A percentile compares a stretch with the other conserved stretches of the same genome.
Conservation (phyloP, 2,888 invertebrate species). For the Drosophila anceps region DNA sequence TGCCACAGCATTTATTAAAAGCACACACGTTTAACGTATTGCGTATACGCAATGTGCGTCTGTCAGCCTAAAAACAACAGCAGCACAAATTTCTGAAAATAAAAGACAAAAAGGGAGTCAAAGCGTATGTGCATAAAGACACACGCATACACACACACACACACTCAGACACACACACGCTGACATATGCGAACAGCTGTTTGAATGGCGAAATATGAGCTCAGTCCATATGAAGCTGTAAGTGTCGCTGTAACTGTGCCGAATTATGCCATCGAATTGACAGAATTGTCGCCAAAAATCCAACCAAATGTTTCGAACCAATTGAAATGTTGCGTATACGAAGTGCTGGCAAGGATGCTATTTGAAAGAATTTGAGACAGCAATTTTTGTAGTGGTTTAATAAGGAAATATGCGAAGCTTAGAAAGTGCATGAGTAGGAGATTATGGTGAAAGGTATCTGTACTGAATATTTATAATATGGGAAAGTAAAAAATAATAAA, state of each 20-base stretch:
- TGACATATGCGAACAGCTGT: slow-evolving; percentile 19
- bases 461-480: background rate
- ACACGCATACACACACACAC: background rate
- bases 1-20: slow-evolving; percentile 75
- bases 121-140: slow-evolving; percentile 30
- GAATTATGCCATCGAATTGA: slow-evolving; percentile 30
- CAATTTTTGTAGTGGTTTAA: background rate
- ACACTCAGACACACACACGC: background rate
- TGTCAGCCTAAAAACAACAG: slow-evolving; percentile 16
- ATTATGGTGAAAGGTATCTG: background rate
- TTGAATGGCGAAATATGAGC: slow-evolving; percentile 8
- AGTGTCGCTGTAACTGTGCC: slow-evolving; percentile 12
- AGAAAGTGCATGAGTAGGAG: background rate
- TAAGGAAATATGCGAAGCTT: background rate
- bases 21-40: slow-evolving; percentile 50
- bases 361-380: background rate
- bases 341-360: background rate
- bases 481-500: too few species aligned
- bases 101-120: slow-evolving; percentile 1
- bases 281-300: slow-evolving; percentile 15
- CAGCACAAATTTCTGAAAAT: slow-evolving; percentile 17
- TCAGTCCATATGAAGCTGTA: slow-evolving; percentile 26
- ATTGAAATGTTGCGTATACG: slow-evolving; percentile 1
- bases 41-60: slow-evolving; percentile 63
- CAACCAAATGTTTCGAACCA: background rate